Percentiles rank a stretch among this genome's conserved stretches.
phyloP scores from a whole-genome alignment of 92 coral and sea anemone genomes.

The Isaurus tuberculatus region DNA sequence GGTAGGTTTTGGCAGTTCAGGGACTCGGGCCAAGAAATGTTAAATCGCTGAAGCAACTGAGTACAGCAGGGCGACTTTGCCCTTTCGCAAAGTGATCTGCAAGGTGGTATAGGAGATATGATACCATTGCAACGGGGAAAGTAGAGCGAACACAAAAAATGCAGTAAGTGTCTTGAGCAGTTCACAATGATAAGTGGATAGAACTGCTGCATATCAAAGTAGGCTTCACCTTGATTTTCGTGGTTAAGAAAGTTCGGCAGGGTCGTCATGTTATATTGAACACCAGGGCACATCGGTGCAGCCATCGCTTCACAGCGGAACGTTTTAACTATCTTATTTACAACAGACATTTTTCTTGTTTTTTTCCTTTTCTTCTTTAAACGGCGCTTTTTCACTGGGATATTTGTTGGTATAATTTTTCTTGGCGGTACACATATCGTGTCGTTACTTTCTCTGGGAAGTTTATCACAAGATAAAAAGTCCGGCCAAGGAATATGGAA shows the following conservation, averaged over 20 bases:
- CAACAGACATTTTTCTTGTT: background rate
- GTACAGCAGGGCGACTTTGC: conserved; percentile 12
- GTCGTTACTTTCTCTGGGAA: conserved; percentile 12
- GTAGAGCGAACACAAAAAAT: conserved; percentile 26
- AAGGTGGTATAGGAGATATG: conserved; percentile 17
- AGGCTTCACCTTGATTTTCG: background rate
- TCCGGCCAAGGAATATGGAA: conserved; percentile 53
- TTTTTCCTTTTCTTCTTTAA: conserved; percentile 5
- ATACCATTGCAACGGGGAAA: conserved; percentile 3
- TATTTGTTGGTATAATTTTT: background rate
- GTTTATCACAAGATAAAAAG: conserved; percentile 42
- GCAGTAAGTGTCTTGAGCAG: conserved; percentile 9
- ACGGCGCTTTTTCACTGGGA: conserved; percentile 13
- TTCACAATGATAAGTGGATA: conserved; percentile 25
- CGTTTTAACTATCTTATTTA: background rate
- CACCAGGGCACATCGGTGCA: background rate
- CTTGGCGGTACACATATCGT: conserved; percentile 1
- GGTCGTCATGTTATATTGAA: background rate
- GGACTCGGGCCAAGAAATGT: conserved; percentile 16
- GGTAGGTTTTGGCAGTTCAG: conserved; percentile 4
- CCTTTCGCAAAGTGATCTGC: conserved; percentile 14
- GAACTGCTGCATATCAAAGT: background rate
- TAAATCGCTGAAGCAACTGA: background rate
- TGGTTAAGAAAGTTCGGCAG: conserved; percentile 29
- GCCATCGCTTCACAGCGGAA: conserved; percentile 19